A percentile compares a stretch with the other conserved stretches of the same genome.
Conservation (phyloP, 2,888 invertebrate species). For the Choristoneura rosaceana region DNA sequence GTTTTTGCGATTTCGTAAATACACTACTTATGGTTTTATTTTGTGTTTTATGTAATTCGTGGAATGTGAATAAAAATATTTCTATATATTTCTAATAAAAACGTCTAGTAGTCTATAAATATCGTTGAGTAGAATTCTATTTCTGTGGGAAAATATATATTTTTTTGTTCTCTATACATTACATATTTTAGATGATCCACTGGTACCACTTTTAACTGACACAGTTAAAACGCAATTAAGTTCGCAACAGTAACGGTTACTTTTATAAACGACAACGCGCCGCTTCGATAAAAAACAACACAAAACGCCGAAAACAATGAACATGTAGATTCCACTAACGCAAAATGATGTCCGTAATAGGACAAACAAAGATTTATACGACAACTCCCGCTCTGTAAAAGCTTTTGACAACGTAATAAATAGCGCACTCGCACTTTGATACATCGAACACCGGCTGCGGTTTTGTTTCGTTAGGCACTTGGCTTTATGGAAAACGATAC, state of each 20-base stretch:
- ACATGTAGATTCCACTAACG: constrained; percentile 50
- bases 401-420: constrained; percentile 49
- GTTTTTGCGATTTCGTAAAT: no score
- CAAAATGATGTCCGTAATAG: constrained; percentile 52
- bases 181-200: no score
- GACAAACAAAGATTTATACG: constrained; percentile 54
- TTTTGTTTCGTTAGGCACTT: background rate
- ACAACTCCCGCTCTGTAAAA: constrained; percentile 46
- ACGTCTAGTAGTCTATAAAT: no score
- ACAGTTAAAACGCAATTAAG: background rate
- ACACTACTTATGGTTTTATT: no score
- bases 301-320: constrained; percentile 44
- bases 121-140: no score
- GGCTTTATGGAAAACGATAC: background rate
- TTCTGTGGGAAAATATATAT: no score
- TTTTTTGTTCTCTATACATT: no score
- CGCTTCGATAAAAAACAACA: constrained; percentile 33
- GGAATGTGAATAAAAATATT: no score
- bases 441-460: constrained; percentile 11
- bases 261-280: background rate
- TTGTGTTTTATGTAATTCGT: no score
- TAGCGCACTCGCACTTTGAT: constrained; percentile 25
- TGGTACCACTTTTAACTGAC: no score
- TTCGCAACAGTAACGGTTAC: background rate
- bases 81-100: no score